phyloP scores from a whole-genome alignment of 2,888 invertebrate genomes.

The Trichopria drosophilae region DNA sequence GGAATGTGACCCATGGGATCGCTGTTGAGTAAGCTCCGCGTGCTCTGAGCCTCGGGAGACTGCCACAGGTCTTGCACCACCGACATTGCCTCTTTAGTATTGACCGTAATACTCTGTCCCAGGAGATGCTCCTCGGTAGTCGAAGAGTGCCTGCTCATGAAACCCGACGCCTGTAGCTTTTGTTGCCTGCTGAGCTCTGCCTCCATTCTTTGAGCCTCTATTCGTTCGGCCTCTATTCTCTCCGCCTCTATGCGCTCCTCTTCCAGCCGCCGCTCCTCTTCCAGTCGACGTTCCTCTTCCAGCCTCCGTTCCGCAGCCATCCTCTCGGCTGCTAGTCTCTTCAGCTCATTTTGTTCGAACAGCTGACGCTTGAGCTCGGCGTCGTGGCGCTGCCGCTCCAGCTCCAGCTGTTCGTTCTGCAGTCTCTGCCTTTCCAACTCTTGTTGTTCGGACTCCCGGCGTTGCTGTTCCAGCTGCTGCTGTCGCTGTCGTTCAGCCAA shows the following conservation, averaged over 20 bases:
- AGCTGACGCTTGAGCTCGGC: conserved; percentile 35
- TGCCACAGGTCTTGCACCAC: conserved; percentile 68
- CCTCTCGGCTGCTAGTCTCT: conserved; percentile 41
- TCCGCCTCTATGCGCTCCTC: conserved; percentile 41
- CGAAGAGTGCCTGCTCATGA: conserved; percentile 45
- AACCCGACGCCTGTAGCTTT: conserved; percentile 48
- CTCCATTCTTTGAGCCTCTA: conserved; percentile 47
- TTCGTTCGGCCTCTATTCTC: conserved; percentile 45
- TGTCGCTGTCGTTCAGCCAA: conserved; percentile 39
- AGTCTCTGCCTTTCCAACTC: conserved; percentile 37
- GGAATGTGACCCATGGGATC: conserved; percentile 1
- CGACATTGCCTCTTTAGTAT: conserved; percentile 72
- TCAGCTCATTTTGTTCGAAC: conserved; percentile 39
- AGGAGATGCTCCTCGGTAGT: conserved; percentile 58
- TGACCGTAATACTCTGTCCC: conserved; percentile 68
- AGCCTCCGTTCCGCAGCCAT: conserved; percentile 30
- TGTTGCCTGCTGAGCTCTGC: conserved; percentile 49
- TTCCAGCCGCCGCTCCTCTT: conserved; percentile 38
- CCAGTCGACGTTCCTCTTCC: conserved; percentile 36
- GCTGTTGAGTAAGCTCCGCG: conserved; percentile 5
- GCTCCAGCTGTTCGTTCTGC: conserved; percentile 37
- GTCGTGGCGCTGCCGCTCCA: conserved; percentile 38
- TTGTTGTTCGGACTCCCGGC: conserved; percentile 36
- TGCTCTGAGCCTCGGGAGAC: conserved; percentile 40
- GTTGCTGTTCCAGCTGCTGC: conserved; percentile 41